A percentile compares a stretch with the other conserved stretches of the same genome.
phyloP scores from a whole-genome alignment of 2,113 vertebrate genomes.

The Oreochromis niloticus region DNA sequence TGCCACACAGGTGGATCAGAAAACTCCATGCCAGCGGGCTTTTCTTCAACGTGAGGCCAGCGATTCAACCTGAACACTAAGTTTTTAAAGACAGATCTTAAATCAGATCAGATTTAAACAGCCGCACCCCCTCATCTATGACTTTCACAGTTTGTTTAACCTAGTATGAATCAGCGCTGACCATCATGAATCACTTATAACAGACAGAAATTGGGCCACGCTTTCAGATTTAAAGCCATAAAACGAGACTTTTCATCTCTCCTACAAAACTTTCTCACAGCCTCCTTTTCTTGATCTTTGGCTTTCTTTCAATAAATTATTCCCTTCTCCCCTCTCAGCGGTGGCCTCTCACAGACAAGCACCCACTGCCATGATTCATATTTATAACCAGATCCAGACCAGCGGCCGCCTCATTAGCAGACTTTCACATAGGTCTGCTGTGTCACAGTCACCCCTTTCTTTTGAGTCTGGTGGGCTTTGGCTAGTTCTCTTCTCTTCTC shows the following conservation, averaged over 20 bases:
- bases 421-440: slow-evolving; percentile 6
- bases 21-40: background rate
- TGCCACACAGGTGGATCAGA: slow-evolving; percentile 24
- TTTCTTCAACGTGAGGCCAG: background rate
- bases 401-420: slow-evolving; percentile 35
- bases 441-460: slow-evolving; percentile 6
- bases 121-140: background rate
- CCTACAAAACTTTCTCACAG: background rate
- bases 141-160: background rate
- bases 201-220: background rate
- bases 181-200: background rate
- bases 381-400: slow-evolving; percentile 46
- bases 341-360: slow-evolving; percentile 1
- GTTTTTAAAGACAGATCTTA: background rate
- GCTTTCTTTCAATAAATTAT: background rate
- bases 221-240: background rate
- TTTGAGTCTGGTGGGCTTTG: background rate
- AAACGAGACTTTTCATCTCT: background rate
- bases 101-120: background rate
- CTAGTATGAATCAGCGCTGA: background rate
- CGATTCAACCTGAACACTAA: background rate
- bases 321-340: background rate
- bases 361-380: slow-evolving; percentile 41
- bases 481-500: background rate
- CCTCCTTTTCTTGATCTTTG: background rate